These are phyloP conservation scores for Poecilus cupreus DNA, from an alignment of 2,888 invertebrate genomes.

Conservation along the genomic window DNA sequence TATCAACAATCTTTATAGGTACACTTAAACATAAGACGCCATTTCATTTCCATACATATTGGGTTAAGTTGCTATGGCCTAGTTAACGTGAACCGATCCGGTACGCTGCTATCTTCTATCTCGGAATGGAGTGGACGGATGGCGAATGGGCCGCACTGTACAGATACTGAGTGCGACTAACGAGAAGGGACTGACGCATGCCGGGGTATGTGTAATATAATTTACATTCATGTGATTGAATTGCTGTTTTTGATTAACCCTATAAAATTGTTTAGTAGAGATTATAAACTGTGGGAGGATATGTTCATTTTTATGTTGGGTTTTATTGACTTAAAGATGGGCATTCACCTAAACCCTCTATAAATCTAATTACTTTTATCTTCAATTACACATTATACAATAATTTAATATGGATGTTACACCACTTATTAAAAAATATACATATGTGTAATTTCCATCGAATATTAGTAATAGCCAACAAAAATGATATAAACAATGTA, in stretches of 20 bases:
- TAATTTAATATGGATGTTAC: too few species aligned
- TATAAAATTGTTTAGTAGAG: neutral
- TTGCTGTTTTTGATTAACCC: neutral
- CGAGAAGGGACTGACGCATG: neutral
- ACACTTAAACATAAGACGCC: conserved; percentile 42
- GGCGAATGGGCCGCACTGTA: neutral
- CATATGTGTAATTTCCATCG: too few species aligned
- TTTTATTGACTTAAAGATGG: too few species aligned
- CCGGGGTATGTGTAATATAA: neutral
- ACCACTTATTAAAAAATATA: too few species aligned
- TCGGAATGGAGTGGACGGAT: neutral
- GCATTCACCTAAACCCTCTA: too few species aligned
- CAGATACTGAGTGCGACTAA: conserved; percentile 4
- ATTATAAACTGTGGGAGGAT: neutral
- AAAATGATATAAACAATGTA: too few species aligned
- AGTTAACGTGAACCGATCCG: conserved; percentile 41
- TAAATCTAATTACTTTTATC: too few species aligned
- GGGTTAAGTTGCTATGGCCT: conserved; percentile 46
- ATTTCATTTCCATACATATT: conserved; percentile 55
- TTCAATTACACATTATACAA: too few species aligned
- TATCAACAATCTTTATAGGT: conserved; percentile 54
- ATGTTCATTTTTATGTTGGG: too few species aligned
- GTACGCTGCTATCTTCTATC: conserved; percentile 33
- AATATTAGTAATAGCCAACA: too few species aligned
- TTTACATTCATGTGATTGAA: neutral